Evolutionary conservation across 1,140 invertebrate species (phyloP).

Genomic region (Phymastichus coffea): DNA sequence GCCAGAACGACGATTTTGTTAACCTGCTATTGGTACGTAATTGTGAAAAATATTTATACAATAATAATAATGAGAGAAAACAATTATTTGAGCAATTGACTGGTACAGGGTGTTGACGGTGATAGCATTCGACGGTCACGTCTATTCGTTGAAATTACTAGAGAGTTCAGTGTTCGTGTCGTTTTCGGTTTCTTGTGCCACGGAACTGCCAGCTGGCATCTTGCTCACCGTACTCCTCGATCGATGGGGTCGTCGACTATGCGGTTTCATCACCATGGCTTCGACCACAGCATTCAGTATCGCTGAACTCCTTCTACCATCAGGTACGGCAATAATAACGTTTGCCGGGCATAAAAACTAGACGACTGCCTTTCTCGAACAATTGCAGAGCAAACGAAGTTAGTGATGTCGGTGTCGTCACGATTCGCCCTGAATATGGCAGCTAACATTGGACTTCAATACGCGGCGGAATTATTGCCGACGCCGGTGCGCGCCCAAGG

Average conservation of each 20-base stretch:
- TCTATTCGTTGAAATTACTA: conserved; percentile 65
- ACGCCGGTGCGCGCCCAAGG: conserved; percentile 66
- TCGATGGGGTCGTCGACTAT: conserved; percentile 64
- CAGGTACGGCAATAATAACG: too few species aligned
- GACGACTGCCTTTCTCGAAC: too few species aligned
- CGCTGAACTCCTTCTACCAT: conserved; percentile 44
- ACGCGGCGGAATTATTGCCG: conserved; percentile 65
- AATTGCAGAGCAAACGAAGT: too few species aligned
- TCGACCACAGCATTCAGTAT: conserved; percentile 59
- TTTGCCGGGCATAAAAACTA: too few species aligned
- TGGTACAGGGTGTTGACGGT: conserved; percentile 63
- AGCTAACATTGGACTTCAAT: conserved; percentile 67
- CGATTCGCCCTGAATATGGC: conserved; percentile 62
- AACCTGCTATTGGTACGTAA: conserved; percentile 55
- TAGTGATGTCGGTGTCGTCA: conserved; percentile 56
- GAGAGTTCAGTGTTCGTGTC: conserved; percentile 69
- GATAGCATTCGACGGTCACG: conserved; percentile 67
- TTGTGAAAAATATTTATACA: too few species aligned
- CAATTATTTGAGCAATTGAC: background rate
- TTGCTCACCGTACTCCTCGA: conserved; percentile 66
- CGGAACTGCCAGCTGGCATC: conserved; percentile 71
- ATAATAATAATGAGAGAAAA: background rate
- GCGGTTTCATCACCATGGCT: conserved; percentile 59
- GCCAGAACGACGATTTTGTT: conserved; percentile 61
- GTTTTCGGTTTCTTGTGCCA: conserved; percentile 68